Base-by-base conservation (phyloP, 37 sponge, comb jelly and placozoan species). In the Halichondria panicea region DNA sequence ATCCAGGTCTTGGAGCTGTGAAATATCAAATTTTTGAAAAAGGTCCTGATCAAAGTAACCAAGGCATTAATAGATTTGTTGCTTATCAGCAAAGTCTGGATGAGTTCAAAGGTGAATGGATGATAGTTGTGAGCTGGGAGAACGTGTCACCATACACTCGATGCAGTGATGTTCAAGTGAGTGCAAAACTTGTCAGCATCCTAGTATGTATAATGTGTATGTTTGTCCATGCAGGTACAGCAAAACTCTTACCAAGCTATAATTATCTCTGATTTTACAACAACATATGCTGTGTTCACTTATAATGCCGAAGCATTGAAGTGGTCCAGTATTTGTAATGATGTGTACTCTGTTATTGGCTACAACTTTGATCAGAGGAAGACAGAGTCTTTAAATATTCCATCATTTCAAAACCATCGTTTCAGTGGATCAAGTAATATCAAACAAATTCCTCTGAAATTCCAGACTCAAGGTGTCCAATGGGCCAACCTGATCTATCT, bases 221-320 rank as follows among this genome's bases (percentile, higher is more conserved):
- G n/a, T n/a, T n/a, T n/a, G n/a, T n/a, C n/a, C n/a, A n/a, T n/a
- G n/a, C n/a, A n/a, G n/a, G n/a, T 67, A 6, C 65, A 80, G 81
- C 38, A 28, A 43, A 90, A 90, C 59, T 75, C 88, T 32, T 92
- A 69, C 39, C 93, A 92, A 68, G 84, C 81, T 48, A 53, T 83
- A 31, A 61, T 92, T 12, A 72, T 87, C 21, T 84, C 93, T 32
- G 85, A 92, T 57, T 71, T 68, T 0, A 36, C 18, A n/a, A 61
- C 73, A 32, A 61, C 84, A 8, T 92, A 69, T 54, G 60, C 81
- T 22, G 62, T 92, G 48, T 92, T 80, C 77, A 81, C 77, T 22
- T 92, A 92, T 63, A 84, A 84, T 63, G 76, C 86, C 48, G 61
- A 80, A 19, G 21, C 52, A 56, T 35, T 92, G 74, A 38, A 80